phyloP scores from a whole-genome alignment of 2,113 vertebrate species.

The Chaetodon auriga region DNA sequence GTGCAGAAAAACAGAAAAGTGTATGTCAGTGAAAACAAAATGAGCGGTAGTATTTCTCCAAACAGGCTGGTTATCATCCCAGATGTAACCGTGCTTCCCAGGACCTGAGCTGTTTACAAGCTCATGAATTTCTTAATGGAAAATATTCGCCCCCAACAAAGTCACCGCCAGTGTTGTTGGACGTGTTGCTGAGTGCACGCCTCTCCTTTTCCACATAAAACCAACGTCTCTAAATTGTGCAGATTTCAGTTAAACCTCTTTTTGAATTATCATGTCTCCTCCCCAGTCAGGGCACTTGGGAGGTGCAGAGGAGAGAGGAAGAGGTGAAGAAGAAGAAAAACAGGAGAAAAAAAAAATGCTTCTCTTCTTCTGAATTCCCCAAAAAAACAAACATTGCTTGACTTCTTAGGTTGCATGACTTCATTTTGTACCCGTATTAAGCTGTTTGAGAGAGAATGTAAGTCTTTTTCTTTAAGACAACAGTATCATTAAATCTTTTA shows the following conservation, averaged over 20 bases:
- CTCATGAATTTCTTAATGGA: constrained; percentile 83
- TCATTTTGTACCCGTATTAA: neutral
- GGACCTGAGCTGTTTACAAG: constrained; percentile 80
- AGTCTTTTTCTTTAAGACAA: constrained; percentile 16
- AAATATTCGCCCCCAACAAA: constrained; percentile 80
- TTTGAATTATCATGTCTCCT: constrained; percentile 48
- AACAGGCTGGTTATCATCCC: constrained; percentile 69
- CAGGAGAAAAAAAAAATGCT: neutral
- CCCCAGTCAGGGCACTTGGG: constrained; percentile 5
- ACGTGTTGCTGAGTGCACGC: constrained; percentile 57
- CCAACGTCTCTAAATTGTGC: constrained; percentile 55
- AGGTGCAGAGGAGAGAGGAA: constrained; percentile 22
- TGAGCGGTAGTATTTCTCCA: constrained; percentile 63
- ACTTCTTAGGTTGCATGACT: neutral
- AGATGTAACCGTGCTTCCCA: constrained; percentile 74
- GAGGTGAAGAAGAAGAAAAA: constrained; percentile 1
- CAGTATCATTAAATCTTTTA: constrained; percentile 17
- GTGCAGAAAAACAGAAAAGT: constrained; percentile 42
- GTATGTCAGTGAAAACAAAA: constrained; percentile 67
- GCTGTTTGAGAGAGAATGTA: neutral
- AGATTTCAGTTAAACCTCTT: constrained; percentile 60
- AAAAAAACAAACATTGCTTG: constrained; percentile 5
- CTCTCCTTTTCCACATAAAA: constrained; percentile 81
- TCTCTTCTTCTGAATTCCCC: constrained; percentile 1
- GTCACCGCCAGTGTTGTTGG: constrained; percentile 71